These are phyloP conservation scores for Amblyraja radiata DNA, from an alignment of 2,797 vertebrate species.

Conservation along the genomic window DNA sequence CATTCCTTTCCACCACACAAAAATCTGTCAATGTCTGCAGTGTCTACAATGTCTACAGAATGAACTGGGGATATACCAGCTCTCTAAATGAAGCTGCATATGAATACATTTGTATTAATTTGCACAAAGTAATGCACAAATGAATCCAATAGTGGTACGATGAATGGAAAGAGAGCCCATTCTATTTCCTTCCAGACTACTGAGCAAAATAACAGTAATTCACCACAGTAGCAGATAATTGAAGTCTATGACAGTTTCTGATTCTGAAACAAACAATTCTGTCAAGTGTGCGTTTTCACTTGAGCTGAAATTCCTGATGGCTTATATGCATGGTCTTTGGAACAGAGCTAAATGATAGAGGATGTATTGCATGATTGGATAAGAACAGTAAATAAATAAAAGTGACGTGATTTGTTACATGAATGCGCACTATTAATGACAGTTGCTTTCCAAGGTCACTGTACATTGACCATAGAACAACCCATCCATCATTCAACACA, in stretches of 20 bases:
- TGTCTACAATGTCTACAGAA: neutral
- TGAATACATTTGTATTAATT: neutral
- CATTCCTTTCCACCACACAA: neutral
- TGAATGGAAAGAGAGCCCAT: neutral
- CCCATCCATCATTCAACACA: conserved; percentile 8
- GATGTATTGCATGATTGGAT: neutral
- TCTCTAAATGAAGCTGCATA: neutral
- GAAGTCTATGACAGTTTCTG: neutral
- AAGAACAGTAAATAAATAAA: neutral
- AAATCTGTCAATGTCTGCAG: neutral
- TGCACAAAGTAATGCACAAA: neutral
- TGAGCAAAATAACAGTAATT: neutral
- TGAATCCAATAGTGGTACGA: neutral
- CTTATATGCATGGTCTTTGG: neutral
- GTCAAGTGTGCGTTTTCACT: neutral
- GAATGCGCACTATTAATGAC: neutral
- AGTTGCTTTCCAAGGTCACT: neutral
- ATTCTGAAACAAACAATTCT: neutral
- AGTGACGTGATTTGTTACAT: neutral
- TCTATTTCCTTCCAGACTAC: neutral
- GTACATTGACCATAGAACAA: neutral
- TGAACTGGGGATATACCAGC: neutral
- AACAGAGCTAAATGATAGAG: neutral
- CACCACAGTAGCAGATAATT: neutral
- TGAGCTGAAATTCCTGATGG: neutral